These are phyloP conservation scores for Zosterops hypoxanthus DNA, from an alignment of 2,113 vertebrate species.

Conservation along the genomic window DNA sequence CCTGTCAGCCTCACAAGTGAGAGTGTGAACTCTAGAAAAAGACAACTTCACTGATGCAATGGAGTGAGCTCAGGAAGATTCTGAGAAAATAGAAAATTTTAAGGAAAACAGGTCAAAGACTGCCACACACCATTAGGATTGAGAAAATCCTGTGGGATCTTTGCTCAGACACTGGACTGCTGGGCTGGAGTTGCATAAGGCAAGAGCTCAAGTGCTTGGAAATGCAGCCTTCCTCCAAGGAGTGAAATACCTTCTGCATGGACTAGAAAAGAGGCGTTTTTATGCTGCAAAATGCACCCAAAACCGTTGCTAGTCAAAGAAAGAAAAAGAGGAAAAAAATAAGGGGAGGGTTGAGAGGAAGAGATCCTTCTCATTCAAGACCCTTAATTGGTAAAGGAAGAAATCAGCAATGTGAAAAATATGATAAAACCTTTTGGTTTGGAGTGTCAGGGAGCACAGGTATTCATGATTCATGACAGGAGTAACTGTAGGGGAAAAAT, in stretches of 20 bases:
- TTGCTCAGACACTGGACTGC: not conserved
- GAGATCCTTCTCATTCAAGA: not conserved
- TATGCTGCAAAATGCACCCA: not conserved
- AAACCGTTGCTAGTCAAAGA: not conserved
- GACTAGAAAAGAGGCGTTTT: not conserved
- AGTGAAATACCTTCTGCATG: not conserved
- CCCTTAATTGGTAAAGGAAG: not conserved
- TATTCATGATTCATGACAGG: not conserved
- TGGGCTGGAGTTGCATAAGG: not conserved
- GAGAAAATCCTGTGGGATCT: not conserved
- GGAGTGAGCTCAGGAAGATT: not conserved
- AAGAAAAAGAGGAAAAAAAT: not conserved
- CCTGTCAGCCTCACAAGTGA: not conserved
- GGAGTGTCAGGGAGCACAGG: not conserved
- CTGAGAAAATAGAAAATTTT: not conserved
- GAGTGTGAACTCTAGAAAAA: not conserved
- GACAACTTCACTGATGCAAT: not conserved
- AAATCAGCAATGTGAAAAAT: not conserved
- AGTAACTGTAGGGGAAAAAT: not conserved
- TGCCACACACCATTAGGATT: not conserved
- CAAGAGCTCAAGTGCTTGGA: not conserved
- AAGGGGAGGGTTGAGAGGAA: not conserved
- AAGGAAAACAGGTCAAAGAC: not conserved
- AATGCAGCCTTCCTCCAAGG: not conserved
- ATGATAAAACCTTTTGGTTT: not conserved